Conservation (phyloP, 2,113 vertebrate species). For the Tiliqua scincoides region DNA sequence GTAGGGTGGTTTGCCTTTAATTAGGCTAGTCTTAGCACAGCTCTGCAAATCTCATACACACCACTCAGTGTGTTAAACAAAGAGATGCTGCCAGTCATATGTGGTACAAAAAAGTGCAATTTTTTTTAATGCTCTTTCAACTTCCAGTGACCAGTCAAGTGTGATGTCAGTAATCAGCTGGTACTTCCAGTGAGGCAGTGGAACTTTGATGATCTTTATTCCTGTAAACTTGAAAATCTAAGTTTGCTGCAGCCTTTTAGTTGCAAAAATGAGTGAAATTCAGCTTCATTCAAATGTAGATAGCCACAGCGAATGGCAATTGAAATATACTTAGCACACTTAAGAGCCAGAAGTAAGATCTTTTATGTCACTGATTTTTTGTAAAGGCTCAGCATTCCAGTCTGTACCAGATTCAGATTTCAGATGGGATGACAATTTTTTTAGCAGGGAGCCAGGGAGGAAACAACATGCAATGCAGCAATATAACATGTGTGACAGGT, state of each 20-base stretch:
- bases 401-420: too few species aligned
- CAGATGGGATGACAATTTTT: too few species aligned
- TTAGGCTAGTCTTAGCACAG: not conserved
- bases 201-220: not conserved
- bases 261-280: not conserved
- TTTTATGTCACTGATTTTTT: not conserved
- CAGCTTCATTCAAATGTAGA: not conserved
- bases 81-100: not conserved
- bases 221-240: not conserved
- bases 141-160: rapidly evolving
- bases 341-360: constrained; percentile 5
- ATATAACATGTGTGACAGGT: not conserved
- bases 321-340: constrained; percentile 12
- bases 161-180: not conserved
- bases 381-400: too few species aligned
- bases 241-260: not conserved
- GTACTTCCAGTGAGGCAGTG: not conserved
- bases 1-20: not conserved
- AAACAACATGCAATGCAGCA: too few species aligned
- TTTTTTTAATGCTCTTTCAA: not conserved
- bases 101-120: rapidly evolving
- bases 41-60: not conserved
- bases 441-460: not conserved
- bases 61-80: not conserved
- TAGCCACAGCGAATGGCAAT: not conserved